phyloP scores from a whole-genome alignment of 2,888 invertebrate genomes.

The Petrophora chlorosata region DNA sequence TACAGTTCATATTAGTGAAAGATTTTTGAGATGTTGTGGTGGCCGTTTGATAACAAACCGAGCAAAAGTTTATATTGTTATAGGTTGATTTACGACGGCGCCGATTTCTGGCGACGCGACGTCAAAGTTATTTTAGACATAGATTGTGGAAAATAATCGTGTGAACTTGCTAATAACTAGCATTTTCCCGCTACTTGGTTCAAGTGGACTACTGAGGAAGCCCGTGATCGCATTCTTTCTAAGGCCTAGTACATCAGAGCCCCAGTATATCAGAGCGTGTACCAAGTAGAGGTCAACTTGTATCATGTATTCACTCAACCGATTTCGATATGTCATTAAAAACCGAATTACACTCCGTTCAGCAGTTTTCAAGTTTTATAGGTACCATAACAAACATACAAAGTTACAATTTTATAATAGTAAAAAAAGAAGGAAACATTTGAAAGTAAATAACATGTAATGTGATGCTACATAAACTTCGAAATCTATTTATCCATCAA shows the following conservation, averaged over 20 bases:
- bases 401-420: too few relatives aligned
- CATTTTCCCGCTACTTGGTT: too few relatives aligned
- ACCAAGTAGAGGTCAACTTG: too few relatives aligned
- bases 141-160: conserved; percentile 26
- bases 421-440: conserved; percentile 10
- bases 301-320: too few relatives aligned
- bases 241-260: too few relatives aligned
- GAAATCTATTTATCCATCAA: neutral
- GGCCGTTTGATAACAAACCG: conserved; percentile 24
- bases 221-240: too few relatives aligned
- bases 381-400: too few relatives aligned
- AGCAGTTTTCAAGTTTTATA: too few relatives aligned
- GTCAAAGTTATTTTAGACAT: conserved; percentile 36
- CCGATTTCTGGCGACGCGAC: conserved; percentile 38
- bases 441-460: conserved; percentile 10
- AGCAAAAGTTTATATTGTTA: conserved; percentile 40
- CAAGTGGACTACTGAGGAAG: too few relatives aligned
- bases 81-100: conserved; percentile 41
- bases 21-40: conserved; percentile 11
- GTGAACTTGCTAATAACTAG: conserved; percentile 15
- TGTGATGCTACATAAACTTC: neutral
- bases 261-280: too few relatives aligned
- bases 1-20: conserved; percentile 13
- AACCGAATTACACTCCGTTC: too few relatives aligned
- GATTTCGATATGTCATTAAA: too few relatives aligned